A percentile compares a stretch with the other conserved stretches of the same genome.
phyloP scores from a whole-genome alignment of 2,888 invertebrate species.

The Fragum whitleyi region DNA sequence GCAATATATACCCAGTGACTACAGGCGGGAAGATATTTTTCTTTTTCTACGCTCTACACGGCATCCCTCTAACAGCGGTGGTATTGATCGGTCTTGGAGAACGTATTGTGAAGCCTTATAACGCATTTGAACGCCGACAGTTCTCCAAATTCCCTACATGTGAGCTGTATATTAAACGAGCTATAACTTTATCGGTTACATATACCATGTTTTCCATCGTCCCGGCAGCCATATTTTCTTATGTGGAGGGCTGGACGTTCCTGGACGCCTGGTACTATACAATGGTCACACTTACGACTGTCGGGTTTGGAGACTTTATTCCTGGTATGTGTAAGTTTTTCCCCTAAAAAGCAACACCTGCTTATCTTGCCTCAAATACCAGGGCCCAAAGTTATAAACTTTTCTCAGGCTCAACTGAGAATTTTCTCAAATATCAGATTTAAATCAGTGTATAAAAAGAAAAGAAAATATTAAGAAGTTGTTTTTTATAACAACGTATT shows the following conservation, averaged over 20 bases:
- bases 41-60: constrained; percentile 63
- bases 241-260: constrained; percentile 69
- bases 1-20: constrained; percentile 65
- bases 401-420: no score
- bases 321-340: constrained; percentile 61
- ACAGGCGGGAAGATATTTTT: constrained; percentile 62
- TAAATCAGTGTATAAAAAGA: no score
- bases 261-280: constrained; percentile 69
- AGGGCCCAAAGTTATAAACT: no score
- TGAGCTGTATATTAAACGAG: constrained; percentile 35
- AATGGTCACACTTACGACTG: constrained; percentile 61
- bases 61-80: constrained; percentile 62
- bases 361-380: no score
- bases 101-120: constrained; percentile 41
- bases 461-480: no score
- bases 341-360: no score
- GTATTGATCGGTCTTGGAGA: constrained; percentile 57
- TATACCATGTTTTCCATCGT: constrained; percentile 46
- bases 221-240: constrained; percentile 57
- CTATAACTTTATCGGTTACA: constrained; percentile 23
- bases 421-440: no score
- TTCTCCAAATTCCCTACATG: constrained; percentile 34
- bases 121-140: constrained; percentile 36
- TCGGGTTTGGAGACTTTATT: constrained; percentile 17
- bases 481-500: no score